Percentiles rank a stretch among this genome's conserved stretches.
These are phyloP conservation scores for Calliphora vicina DNA, from an alignment of 1,140 invertebrate species.

Conservation along the genomic window DNA sequence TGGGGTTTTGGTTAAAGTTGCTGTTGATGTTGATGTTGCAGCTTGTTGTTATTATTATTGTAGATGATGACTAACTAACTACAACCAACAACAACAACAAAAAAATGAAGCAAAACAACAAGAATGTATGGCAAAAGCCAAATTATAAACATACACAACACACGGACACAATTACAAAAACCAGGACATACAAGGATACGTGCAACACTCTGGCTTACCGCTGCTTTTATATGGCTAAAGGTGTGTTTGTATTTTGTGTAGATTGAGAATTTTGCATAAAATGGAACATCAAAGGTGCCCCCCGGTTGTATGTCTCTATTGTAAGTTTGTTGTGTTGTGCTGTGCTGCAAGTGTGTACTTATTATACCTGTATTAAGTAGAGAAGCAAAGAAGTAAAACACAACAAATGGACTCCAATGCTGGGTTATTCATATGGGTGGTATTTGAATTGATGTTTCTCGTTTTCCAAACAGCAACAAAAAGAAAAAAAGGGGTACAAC, in stretches of 20 bases:
- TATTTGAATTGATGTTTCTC: background rate
- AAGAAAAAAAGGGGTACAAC: background rate
- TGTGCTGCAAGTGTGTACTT: background rate
- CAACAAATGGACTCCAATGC: background rate
- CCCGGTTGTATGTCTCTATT: background rate
- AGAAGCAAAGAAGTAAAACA: background rate
- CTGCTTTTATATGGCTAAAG: background rate
- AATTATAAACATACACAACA: no score
- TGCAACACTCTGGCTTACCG: background rate
- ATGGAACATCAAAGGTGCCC: constrained; percentile 1
- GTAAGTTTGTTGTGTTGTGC: no score
- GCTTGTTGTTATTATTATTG: no score
- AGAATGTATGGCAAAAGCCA: background rate
- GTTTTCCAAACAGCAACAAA: background rate
- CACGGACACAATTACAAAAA: background rate
- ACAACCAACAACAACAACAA: no score
- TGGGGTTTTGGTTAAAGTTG: background rate
- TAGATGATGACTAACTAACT: background rate
- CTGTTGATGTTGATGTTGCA: no score
- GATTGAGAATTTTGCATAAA: background rate
- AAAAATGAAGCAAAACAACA: no score
- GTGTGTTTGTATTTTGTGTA: background rate
- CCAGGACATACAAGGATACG: background rate
- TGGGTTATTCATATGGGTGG: background rate
- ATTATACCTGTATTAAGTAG: background rate